A percentile compares a stretch with the other conserved stretches of the same genome.
Evolutionary conservation across 2,888 invertebrate species (phyloP).

Genomic region (Drosophila sordidula): DNA sequence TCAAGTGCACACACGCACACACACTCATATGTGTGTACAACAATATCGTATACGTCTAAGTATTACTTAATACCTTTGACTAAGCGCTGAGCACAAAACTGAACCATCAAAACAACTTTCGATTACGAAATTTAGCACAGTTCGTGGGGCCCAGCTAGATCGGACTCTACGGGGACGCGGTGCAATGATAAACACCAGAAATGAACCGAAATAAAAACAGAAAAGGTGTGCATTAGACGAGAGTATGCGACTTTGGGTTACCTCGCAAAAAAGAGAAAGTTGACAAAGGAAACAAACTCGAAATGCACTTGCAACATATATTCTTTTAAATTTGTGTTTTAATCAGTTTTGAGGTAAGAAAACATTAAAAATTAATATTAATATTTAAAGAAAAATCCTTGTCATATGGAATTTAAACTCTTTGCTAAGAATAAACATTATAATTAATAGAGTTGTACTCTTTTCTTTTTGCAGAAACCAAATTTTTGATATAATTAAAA

Average conservation of each 20-base stretch:
- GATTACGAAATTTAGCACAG: conserved; percentile 78
- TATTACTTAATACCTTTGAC: conserved; percentile 78
- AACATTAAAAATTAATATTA: too few species aligned
- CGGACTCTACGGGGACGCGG: conserved; percentile 2
- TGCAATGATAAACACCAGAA: conserved; percentile 28
- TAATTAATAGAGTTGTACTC: too few species aligned
- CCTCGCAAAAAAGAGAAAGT: not conserved
- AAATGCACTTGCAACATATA: too few species aligned
- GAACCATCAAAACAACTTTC: conserved; percentile 79
- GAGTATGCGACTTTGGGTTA: not conserved
- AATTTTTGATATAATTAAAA: too few species aligned
- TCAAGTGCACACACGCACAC: conserved; percentile 29
- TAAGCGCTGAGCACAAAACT: conserved; percentile 63
- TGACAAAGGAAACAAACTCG: too few species aligned
- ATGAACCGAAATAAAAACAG: conserved; percentile 26
- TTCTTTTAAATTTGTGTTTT: too few species aligned
- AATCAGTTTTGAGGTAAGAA: too few species aligned
- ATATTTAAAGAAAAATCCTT: too few species aligned
- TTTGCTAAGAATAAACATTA: too few species aligned
- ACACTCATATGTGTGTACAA: conserved; percentile 4
- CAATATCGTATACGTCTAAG: conserved; percentile 35
- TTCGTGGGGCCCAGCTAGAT: conserved; percentile 8
- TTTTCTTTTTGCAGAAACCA: too few species aligned
- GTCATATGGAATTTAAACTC: too few species aligned
- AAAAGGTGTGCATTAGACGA: not conserved